Evolutionary conservation across 92 coral and sea anemone species (phyloP).

Genomic region (Galaxea fascicularis): DNA sequence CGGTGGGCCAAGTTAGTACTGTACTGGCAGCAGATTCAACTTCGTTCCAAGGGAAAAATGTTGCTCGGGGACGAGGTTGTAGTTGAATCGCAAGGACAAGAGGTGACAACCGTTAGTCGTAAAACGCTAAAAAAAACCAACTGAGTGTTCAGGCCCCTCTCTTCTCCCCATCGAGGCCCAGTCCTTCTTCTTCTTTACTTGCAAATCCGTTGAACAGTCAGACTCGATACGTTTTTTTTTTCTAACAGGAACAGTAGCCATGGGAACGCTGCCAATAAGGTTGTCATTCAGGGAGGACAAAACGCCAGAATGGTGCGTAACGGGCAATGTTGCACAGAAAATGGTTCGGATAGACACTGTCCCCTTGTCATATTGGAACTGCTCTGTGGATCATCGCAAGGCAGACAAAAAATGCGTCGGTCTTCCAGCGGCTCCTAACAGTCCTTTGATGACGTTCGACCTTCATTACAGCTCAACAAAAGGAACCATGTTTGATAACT

Average conservation of each 20-base stretch:
- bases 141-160: too few relatives aligned
- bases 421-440: background rate
- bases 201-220: too few relatives aligned
- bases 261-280: slow-evolving; percentile 59
- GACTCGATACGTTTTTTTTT: background rate
- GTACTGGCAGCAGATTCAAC: too few relatives aligned
- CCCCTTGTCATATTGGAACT: slow-evolving; percentile 33
- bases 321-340: slow-evolving; percentile 43
- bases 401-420: slow-evolving; percentile 21
- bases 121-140: too few relatives aligned
- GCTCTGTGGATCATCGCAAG: background rate
- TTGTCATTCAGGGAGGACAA: slow-evolving; percentile 60
- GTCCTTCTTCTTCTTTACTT: too few relatives aligned
- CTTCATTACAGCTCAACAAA: slow-evolving; percentile 22
- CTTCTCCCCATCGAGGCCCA: too few relatives aligned
- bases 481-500: slow-evolving; percentile 46
- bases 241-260: slow-evolving; percentile 53
- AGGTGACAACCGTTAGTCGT: too few relatives aligned
- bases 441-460: slow-evolving; percentile 2
- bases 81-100: too few relatives aligned
- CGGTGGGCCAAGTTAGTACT: too few relatives aligned
- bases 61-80: too few relatives aligned
- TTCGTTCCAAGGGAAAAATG: too few relatives aligned
- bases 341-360: slow-evolving; percentile 28
- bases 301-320: slow-evolving; percentile 67